A percentile compares a stretch with the other conserved stretches of the same genome.
These are phyloP conservation scores for Drosophila equinoxialis DNA, from an alignment of 1,140 invertebrate genomes.

Conservation along the genomic window DNA sequence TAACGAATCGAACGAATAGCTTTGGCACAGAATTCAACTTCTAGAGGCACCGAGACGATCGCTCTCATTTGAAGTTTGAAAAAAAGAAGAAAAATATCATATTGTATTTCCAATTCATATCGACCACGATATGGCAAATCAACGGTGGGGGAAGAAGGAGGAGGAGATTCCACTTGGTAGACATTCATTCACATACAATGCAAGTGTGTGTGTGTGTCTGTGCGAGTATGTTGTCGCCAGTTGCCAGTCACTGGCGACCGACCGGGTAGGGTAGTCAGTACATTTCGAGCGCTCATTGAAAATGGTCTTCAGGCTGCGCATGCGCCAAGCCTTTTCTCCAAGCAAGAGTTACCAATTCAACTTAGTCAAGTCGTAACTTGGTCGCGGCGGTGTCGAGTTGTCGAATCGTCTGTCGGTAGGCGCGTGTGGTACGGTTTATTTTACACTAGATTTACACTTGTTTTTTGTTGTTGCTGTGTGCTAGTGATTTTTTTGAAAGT, in stretches of 20 bases:
- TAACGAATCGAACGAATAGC: background rate
- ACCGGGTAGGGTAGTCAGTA: constrained; percentile 51
- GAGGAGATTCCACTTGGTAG: background rate
- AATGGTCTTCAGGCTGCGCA: constrained; percentile 76
- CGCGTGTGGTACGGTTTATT: constrained; percentile 35
- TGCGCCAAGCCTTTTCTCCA: constrained; percentile 43
- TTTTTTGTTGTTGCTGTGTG: constrained; percentile 25
- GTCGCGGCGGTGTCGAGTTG: constrained; percentile 38
- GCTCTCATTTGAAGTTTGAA: constrained; percentile 4
- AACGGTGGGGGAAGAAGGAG: too few species aligned
- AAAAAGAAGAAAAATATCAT: background rate
- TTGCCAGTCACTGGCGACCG: background rate
- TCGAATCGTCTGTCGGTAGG: constrained; percentile 33
- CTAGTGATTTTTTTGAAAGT: constrained; percentile 14
- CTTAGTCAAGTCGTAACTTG: constrained; percentile 18
- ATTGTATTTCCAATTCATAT: constrained; percentile 2
- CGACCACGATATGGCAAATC: background rate
- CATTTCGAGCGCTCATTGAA: constrained; percentile 76
- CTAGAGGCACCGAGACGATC: constrained; percentile 8
- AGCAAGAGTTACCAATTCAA: constrained; percentile 21
- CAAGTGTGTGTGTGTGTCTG: background rate
- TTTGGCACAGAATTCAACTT: constrained; percentile 21
- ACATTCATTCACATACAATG: constrained; percentile 4
- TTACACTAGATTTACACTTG: constrained; percentile 19
- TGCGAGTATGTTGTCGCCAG: constrained; percentile 3